Conservation (phyloP, 2,113 vertebrate species). For the Brachionichthys hirsutus region DNA sequence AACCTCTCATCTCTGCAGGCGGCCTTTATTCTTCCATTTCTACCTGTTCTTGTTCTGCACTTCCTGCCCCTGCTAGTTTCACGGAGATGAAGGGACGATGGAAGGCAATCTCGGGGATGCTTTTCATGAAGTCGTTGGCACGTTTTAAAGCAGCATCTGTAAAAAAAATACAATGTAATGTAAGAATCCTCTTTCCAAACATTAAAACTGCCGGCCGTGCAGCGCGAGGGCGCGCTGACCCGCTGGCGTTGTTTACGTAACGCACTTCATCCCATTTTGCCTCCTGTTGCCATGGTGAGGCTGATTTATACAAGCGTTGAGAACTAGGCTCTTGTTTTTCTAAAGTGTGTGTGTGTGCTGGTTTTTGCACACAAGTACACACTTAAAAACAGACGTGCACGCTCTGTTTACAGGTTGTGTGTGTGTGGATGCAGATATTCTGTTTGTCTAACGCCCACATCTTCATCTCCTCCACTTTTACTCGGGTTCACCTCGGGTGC, state of each 20-base stretch:
- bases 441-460: neutral
- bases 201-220: constrained; percentile 30
- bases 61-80: constrained; percentile 5
- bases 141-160: constrained; percentile 32
- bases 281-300: constrained; percentile 76
- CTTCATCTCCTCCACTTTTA: constrained; percentile 5
- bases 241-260: constrained; percentile 73
- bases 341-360: constrained; percentile 23
- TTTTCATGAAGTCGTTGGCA: constrained; percentile 8
- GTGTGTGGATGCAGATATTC: neutral
- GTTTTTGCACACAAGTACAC: constrained; percentile 29
- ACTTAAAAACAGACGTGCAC: neutral
- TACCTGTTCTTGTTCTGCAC: constrained; percentile 21
- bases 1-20: constrained; percentile 3
- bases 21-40: constrained; percentile 11
- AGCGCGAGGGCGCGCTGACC: constrained; percentile 55
- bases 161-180: constrained; percentile 19
- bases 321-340: constrained; percentile 65
- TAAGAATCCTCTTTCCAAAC: constrained; percentile 8
- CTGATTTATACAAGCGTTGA: constrained; percentile 72
- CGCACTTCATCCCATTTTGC: constrained; percentile 72
- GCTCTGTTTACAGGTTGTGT: constrained; percentile 11
- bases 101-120: neutral
- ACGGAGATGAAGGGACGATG: neutral
- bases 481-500: no score